phyloP scores from a whole-genome alignment of 2,888 invertebrate species.

The Prosopocoilus inquinatus region DNA sequence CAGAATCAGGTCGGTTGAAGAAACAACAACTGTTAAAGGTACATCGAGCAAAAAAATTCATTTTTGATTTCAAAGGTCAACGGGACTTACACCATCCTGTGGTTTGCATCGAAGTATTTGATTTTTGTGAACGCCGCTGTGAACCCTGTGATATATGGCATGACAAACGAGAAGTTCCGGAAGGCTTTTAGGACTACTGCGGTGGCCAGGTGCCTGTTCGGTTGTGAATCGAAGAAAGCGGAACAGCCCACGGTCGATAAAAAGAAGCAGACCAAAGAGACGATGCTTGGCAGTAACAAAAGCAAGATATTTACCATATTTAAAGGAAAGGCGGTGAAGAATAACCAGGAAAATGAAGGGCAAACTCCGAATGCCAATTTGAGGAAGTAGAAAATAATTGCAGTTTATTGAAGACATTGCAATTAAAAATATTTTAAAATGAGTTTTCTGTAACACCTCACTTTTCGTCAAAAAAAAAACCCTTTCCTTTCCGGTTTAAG shows the following conservation, averaged over 20 bases:
- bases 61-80: slow-evolving; percentile 50
- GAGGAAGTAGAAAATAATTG: not conserved
- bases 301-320: slow-evolving; percentile 25
- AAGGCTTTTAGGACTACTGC: slow-evolving; percentile 58
- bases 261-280: slow-evolving; percentile 19
- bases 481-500: too few species aligned
- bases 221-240: slow-evolving; percentile 13
- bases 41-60: not conserved
- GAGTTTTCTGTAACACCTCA: too few species aligned
- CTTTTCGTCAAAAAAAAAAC: too few species aligned
- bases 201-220: slow-evolving; percentile 10
- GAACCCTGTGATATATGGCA: slow-evolving; percentile 76
- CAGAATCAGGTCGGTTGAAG: slow-evolving; percentile 48
- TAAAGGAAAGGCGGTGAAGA: slow-evolving; percentile 12
- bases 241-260: not conserved
- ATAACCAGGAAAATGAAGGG: not conserved
- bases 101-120: slow-evolving; percentile 68
- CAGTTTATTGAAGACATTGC: too few species aligned
- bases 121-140: slow-evolving; percentile 71
- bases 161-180: slow-evolving; percentile 68
- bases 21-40: slow-evolving; percentile 7
- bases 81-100: slow-evolving; percentile 58
- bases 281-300: slow-evolving; percentile 17
- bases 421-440: too few species aligned
- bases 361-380: not conserved